Percentiles rank a stretch among this genome's conserved stretches.
These are phyloP conservation scores for Megastigmus dorsalis DNA, from an alignment of 2,888 invertebrate species.

Conservation along the genomic window DNA sequence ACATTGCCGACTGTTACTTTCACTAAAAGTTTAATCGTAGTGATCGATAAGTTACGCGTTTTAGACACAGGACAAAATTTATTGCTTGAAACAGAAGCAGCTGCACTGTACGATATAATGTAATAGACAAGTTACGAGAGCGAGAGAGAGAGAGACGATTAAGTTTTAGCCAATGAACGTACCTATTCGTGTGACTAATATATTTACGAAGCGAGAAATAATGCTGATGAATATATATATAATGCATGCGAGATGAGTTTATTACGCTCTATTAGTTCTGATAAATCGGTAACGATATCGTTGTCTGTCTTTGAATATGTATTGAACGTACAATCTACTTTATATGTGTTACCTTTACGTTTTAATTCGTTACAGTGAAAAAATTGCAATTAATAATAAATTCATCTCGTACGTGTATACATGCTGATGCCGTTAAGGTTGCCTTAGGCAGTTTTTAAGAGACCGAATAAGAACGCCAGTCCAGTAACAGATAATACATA, in stretches of 20 bases:
- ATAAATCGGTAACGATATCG: too few relatives aligned
- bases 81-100: slow-evolving; percentile 8
- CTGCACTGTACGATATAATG: neutral
- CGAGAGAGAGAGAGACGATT: neutral
- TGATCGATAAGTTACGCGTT: neutral
- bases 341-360: neutral
- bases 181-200: slow-evolving; percentile 53
- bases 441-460: slow-evolving; percentile 63
- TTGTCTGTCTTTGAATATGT: neutral
- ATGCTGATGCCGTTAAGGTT: slow-evolving; percentile 55
- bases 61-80: slow-evolving; percentile 20
- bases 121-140: neutral
- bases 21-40: slow-evolving; percentile 1
- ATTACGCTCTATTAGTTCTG: too few relatives aligned
- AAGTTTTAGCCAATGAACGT: slow-evolving; percentile 43
- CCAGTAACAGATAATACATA: slow-evolving; percentile 58
- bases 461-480: slow-evolving; percentile 60
- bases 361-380: neutral
- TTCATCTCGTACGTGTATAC: slow-evolving; percentile 49
- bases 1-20: slow-evolving; percentile 57
- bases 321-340: neutral
- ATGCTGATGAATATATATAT: slow-evolving; percentile 45
- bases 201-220: slow-evolving; percentile 21
- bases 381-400: slow-evolving; percentile 40
- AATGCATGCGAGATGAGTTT: slow-evolving; percentile 46